Conservation (phyloP, 2,113 vertebrate species). For the Chaetodon auriga region DNA sequence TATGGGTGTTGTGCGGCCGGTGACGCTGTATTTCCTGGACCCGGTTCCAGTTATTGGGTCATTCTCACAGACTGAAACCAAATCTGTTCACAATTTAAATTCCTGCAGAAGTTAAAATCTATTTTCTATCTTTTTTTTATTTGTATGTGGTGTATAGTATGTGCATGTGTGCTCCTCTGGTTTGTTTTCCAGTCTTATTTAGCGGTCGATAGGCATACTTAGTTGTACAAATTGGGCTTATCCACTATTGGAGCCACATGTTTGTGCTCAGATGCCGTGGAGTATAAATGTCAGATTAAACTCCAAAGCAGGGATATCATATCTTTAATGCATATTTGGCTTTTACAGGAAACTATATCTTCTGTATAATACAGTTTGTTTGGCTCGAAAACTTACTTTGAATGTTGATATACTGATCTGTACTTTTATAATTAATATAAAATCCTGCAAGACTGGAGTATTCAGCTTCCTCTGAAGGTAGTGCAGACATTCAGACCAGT, state of each 20-base stretch:
- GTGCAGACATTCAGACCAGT: neutral
- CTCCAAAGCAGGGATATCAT: conserved; percentile 2
- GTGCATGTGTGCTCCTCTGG: conserved; percentile 31
- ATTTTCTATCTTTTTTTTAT: conserved; percentile 27
- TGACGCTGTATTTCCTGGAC: conserved; percentile 80
- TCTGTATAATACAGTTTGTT: neutral
- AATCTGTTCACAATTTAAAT: conserved; percentile 80
- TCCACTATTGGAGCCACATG: conserved; percentile 48
- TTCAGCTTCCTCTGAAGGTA: neutral
- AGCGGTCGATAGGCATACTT: conserved; percentile 59
- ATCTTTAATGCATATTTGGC: conserved; percentile 5
- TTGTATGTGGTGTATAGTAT: conserved; percentile 14
- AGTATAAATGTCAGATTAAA: conserved; percentile 48
- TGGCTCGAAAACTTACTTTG: neutral
- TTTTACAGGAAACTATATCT: conserved; percentile 8
- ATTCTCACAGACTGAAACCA: conserved; percentile 69
- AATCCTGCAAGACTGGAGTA: too few species aligned
- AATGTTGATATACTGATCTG: neutral
- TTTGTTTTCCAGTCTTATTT: conserved; percentile 66
- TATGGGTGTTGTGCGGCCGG: conserved; percentile 81
- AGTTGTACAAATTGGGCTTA: conserved; percentile 57
- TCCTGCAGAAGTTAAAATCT: conserved; percentile 69
- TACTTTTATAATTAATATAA: neutral
- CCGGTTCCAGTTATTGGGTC: conserved; percentile 80
- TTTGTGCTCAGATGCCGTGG: conserved; percentile 22